A percentile compares a stretch with the other conserved stretches of the same genome.
Conservation (phyloP, 2,888 invertebrate species). For the Aspidapion aeneum region DNA sequence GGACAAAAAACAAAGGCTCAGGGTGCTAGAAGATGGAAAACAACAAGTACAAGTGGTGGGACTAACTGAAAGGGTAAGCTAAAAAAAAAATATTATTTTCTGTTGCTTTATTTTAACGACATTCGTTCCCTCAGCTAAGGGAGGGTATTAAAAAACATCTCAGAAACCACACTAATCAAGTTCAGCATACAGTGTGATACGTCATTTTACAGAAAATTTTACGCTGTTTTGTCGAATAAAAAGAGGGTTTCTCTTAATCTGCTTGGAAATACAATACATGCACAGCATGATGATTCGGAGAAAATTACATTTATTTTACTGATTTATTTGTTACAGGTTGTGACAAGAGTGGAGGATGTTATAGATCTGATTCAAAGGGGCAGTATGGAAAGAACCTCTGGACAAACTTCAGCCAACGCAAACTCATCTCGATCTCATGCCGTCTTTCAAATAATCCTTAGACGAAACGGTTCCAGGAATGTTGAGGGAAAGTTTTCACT, state of each 20-base stretch:
- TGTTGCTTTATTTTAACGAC: too few species aligned
- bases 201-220: too few species aligned
- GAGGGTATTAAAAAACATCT: too few species aligned
- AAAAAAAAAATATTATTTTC: too few species aligned
- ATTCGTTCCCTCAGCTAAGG: too few species aligned
- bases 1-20: slow-evolving; percentile 88
- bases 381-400: slow-evolving; percentile 88
- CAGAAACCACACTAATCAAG: too few species aligned
- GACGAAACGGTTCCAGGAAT: slow-evolving; percentile 66
- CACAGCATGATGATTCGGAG: too few species aligned
- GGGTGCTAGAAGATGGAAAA: slow-evolving; percentile 96
- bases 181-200: too few species aligned
- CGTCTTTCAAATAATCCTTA: slow-evolving; percentile 94
- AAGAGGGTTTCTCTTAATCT: too few species aligned
- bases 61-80: slow-evolving; percentile 70
- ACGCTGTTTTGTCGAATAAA: too few species aligned
- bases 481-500: slow-evolving; percentile 97
- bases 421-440: slow-evolving; percentile 99
- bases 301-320: too few species aligned
- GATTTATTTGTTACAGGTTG: slow-evolving; percentile 40
- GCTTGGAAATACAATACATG: too few species aligned
- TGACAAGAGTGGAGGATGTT: slow-evolving; percentile 80
- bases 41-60: slow-evolving; percentile 97
- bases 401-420: slow-evolving; percentile 95
- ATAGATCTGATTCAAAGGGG: slow-evolving; percentile 88